A percentile compares a stretch with the other conserved stretches of the same genome.
phyloP scores from a whole-genome alignment of 2,888 invertebrate species.

The Drosophila subquinaria region DNA sequence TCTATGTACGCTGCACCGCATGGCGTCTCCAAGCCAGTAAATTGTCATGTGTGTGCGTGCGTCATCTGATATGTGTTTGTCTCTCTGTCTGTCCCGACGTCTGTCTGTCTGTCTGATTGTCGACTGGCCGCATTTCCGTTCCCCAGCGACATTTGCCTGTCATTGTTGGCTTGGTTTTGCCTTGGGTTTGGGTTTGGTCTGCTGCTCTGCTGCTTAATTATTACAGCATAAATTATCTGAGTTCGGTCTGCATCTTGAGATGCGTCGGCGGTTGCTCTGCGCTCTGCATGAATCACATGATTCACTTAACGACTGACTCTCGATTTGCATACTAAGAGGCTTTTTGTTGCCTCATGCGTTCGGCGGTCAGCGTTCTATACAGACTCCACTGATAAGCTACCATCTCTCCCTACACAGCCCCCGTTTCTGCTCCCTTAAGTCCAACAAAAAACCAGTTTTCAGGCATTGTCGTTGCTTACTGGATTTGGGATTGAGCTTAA shows the following conservation, averaged over 20 bases:
- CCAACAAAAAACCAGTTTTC: slow-evolving; percentile 40
- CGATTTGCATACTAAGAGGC: slow-evolving; percentile 78
- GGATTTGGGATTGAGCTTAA: slow-evolving; percentile 32
- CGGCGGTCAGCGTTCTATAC: slow-evolving; percentile 1
- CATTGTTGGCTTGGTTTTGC: slow-evolving; percentile 49
- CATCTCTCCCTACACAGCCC: not conserved
- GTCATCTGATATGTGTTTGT: slow-evolving; percentile 21
- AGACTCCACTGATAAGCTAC: slow-evolving; percentile 47
- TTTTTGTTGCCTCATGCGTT: slow-evolving; percentile 47
- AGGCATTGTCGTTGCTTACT: slow-evolving; percentile 38
- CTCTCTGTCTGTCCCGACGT: slow-evolving; percentile 7
- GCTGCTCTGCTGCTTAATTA: slow-evolving; percentile 68
- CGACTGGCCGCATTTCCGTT: slow-evolving; percentile 55
- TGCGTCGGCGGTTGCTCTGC: slow-evolving; percentile 38
- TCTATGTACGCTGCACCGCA: slow-evolving; percentile 35
- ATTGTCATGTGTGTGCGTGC: slow-evolving; percentile 35
- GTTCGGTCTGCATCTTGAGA: slow-evolving; percentile 60
- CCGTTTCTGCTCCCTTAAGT: not conserved
- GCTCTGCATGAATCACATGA: slow-evolving; percentile 58
- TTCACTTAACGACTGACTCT: slow-evolving; percentile 63
- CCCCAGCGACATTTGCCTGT: slow-evolving; percentile 62
- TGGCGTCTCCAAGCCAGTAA: slow-evolving; percentile 49
- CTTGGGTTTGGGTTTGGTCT: slow-evolving; percentile 34
- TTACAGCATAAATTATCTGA: slow-evolving; percentile 79
- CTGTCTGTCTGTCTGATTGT: slow-evolving; percentile 16